Evolutionary conservation across 2,113 vertebrate genomes (phyloP).

Genomic region (Saiga tatarica): DNA sequence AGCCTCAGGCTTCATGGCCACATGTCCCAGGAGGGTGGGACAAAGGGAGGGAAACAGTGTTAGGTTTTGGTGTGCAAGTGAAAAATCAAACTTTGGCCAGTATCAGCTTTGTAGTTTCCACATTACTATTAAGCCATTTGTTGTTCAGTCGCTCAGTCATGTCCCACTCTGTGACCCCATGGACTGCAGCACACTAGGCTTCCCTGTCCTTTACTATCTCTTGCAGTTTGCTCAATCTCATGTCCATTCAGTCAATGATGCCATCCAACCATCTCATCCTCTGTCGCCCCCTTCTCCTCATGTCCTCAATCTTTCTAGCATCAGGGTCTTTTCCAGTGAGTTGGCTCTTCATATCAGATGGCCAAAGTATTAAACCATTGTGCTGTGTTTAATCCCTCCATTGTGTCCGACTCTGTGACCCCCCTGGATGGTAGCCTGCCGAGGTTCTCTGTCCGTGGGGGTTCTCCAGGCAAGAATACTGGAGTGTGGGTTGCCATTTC

Average conservation of each 20-base stretch:
- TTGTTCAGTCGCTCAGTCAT: not conserved
- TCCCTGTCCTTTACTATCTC: not conserved
- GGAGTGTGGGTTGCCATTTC: not conserved
- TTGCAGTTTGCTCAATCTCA: not conserved
- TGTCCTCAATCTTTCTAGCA: not conserved
- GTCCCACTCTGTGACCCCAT: not conserved
- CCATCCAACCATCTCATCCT: not conserved
- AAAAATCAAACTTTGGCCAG: not conserved
- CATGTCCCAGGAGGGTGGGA: no score
- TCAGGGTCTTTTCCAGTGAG: not conserved
- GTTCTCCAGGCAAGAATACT: not conserved
- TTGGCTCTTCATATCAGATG: not conserved
- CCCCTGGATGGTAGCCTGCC: not conserved
- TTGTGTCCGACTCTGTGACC: not conserved
- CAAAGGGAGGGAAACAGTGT: rapidly evolving
- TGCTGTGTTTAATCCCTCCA: not conserved
- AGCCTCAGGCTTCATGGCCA: not conserved
- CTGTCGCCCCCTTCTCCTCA: not conserved
- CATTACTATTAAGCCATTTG: not conserved
- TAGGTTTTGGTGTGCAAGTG: not conserved
- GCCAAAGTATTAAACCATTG: not conserved
- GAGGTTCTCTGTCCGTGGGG: not conserved
- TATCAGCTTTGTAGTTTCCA: not conserved
- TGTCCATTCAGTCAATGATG: not conserved
- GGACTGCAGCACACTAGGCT: not conserved